Evolutionary conservation across 2,113 vertebrate species (phyloP), one percentile per base, ranked within the genome.

Genomic region (Romanogobio albipinnatus): DNA sequence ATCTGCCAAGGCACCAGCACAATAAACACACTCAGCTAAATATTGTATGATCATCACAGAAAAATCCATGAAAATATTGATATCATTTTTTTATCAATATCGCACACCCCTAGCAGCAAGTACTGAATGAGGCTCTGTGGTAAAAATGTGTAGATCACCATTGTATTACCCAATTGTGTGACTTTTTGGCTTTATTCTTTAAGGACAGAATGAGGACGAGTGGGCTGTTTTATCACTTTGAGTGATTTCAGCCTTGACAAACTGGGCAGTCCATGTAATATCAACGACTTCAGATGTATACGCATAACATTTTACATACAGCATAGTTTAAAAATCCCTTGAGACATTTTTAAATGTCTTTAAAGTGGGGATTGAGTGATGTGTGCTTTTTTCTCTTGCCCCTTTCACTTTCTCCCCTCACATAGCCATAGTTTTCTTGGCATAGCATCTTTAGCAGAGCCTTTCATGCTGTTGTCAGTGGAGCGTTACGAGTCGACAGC

Each of bases 401-500:
- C 64, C 49, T 76, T 43, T 80, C 26, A 14, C 36, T 84, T 26
- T 77, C 3, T 56, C 24, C 36, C 13, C 19, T 78, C 66, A 73
- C 47, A 75, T 70, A 62, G 71, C 66, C 66, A 81, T 83, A 62
- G 59, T 82, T 77, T 29, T 78, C 26, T 43, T 45, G 81, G 33
- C 13, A n/a, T 58, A 10, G 45, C 15, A 43, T 77, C 64, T 83
- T 68, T 59, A 78, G 77, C 66, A 76, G 71, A 84, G 66, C 33
- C 70, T 84, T 86, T 76, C 51, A 84, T 86, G 87, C 70, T 71
- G 81, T 53, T 58, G 26, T 74, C 81, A 86, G 76, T 53, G 49
- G 58, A 80, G 76, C 61, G 47, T 84, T 70, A 47, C 56, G 13
- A 75, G 75, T 39, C 17, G 84, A 85, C 84, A 83, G 81, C 77